Conservation (phyloP, 2,113 vertebrate species). For the Syngnathus typhle region DNA sequence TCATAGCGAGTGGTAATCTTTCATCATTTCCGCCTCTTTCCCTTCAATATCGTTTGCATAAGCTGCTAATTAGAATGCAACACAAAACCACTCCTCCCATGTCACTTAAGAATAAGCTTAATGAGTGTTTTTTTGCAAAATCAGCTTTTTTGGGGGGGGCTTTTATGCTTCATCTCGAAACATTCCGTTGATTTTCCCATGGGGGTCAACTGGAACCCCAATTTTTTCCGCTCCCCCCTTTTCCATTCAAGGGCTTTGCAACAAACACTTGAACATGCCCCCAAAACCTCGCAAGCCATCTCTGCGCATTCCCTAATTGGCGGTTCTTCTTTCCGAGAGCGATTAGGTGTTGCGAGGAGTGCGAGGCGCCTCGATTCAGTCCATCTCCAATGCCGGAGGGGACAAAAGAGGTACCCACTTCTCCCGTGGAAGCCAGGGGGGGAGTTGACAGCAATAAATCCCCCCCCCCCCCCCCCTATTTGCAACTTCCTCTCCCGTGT, state of each 20-base stretch:
- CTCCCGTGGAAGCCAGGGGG: slow-evolving; percentile 57
- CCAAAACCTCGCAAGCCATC: slow-evolving; percentile 41
- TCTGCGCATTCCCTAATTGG: slow-evolving; percentile 68
- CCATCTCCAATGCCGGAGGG: slow-evolving; percentile 60
- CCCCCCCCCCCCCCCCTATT: no score
- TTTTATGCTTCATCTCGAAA: not conserved
- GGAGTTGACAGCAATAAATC: slow-evolving; percentile 71
- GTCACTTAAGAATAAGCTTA: slow-evolving; percentile 12
- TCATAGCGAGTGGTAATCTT: slow-evolving; percentile 20
- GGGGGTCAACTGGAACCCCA: slow-evolving; percentile 55
- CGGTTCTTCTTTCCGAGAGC: slow-evolving; percentile 62
- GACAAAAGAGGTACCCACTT: slow-evolving; percentile 68
- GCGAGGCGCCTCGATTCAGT: slow-evolving; percentile 64
- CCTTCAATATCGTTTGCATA: slow-evolving; percentile 46
- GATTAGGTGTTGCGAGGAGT: slow-evolving; percentile 51
- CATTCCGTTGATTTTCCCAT: slow-evolving; percentile 49
- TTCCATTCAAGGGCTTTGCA: slow-evolving; percentile 50
- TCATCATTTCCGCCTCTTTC: slow-evolving; percentile 52
- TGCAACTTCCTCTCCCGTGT: slow-evolving; percentile 68
- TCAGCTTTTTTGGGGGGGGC: not conserved
- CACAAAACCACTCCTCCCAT: slow-evolving; percentile 44
- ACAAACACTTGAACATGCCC: slow-evolving; percentile 34
- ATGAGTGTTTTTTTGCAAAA: not conserved
- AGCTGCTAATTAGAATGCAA: slow-evolving; percentile 62
- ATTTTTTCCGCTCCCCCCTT: slow-evolving; percentile 36